A percentile compares a stretch with the other conserved stretches of the same genome.
phyloP scores from a whole-genome alignment of 2,797 vertebrate species.

The Semaprochilodus insignis region DNA sequence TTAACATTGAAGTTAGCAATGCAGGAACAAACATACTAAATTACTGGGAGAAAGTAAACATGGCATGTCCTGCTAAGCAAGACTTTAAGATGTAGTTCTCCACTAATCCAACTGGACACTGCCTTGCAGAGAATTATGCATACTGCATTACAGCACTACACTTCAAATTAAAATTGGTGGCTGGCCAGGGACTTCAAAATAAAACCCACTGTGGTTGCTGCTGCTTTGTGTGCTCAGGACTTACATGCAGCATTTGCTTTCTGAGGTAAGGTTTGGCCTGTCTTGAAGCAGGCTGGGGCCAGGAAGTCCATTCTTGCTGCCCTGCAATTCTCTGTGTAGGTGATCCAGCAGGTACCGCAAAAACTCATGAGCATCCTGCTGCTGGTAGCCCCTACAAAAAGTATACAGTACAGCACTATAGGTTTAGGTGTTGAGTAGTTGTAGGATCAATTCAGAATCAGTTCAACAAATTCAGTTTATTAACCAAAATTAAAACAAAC shows the following conservation, averaged over 20 bases:
- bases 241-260: constrained; percentile 93
- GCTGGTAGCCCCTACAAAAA: constrained; percentile 92
- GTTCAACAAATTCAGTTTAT: background rate
- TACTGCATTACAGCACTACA: constrained; percentile 2
- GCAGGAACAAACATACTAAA: constrained; percentile 2
- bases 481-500: background rate
- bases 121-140: background rate
- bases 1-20: constrained; percentile 15
- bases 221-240: constrained; percentile 52
- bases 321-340: constrained; percentile 95
- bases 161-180: background rate
- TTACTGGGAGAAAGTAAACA: constrained; percentile 14
- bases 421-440: background rate
- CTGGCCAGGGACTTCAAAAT: background rate
- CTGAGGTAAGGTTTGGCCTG: constrained; percentile 77
- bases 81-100: constrained; percentile 11
- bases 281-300: constrained; percentile 82
- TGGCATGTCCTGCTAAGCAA: constrained; percentile 19
- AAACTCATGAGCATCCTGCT: constrained; percentile 98
- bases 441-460: background rate
- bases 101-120: constrained; percentile 5
- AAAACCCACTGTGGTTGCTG: background rate
- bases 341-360: constrained; percentile 99
- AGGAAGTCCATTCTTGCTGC: constrained; percentile 86
- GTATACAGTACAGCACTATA: constrained; percentile 37